Base-by-base conservation (phyloP, 2,888 invertebrate genomes). In the Pseudeuparius sepicola region DNA sequence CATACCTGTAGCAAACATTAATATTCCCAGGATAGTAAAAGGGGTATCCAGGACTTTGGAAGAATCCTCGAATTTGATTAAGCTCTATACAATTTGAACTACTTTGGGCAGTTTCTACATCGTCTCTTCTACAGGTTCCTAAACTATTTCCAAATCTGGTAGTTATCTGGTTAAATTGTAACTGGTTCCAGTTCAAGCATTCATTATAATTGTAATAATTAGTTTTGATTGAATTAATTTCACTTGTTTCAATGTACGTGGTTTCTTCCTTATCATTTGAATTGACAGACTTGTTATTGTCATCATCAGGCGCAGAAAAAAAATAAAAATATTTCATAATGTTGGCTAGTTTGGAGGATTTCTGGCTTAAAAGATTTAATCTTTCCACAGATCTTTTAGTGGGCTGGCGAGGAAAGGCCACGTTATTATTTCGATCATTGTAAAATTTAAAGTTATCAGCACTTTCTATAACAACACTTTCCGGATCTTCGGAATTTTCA, bases 41-140 rank as follows among this genome's bases (percentile, higher is more conserved):
- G 2, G 68, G 68, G 54, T 66, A 67, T 23, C 58, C 56, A 2
- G 65, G 64, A 34, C 64, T 65, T 23, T 55, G 55, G 18, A 68
- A 52, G 26, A 54, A 54, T n/a, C 67, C 68, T 38, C 53, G 51
- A 7, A 41, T 25, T 9, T 49, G 50, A 36, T 49, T 45, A 13
- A 65, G 42, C 16, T 56, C 51, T 15, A 56, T 43, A 47, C 65
- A 65, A 31, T 52, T 51, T 5, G 24, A 29, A n/a, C 30, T 11
- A 31, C 10, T 11, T 25, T 25, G 4, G 6, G 4, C 25, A 12
- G 9, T 15, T 20, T 14, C 24, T 4, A 14, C 23, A 20, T 41
- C 36, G 24, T 25, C 31, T 6, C 17, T 40, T 34, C 36, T 42
- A 27, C 48, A 48, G 2, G 35, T 36, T 33, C 39, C 33, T 9